Base-by-base conservation (phyloP, 2,797 vertebrate species). In the Gymnothorax reevesii region DNA sequence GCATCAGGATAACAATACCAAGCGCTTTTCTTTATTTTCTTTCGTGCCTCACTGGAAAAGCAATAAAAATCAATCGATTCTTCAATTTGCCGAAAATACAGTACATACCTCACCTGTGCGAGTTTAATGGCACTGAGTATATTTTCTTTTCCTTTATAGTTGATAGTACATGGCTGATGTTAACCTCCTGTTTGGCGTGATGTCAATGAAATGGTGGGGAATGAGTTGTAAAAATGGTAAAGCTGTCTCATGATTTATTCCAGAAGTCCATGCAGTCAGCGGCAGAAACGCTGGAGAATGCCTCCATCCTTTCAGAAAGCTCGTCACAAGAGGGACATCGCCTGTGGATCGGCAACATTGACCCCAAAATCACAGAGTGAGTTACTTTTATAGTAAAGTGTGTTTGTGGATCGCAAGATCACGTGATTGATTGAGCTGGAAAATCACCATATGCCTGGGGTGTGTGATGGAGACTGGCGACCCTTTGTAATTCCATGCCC, bases 311-410 rank as follows among this genome's bases (percentile, higher is more conserved):
- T 71, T 98, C 98, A 22, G 98, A 98, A 92, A 97, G 97, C 88
- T 95, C 94, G 22, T 94, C 97, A 64, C 98, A 98, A 91, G 98
- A 99, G 59, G 98, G 98, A 73, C 98, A 99, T 92, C 97, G 98
- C 87, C 95, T 99, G 91, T 99, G 98, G 98, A 99, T 99, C 84
- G 98, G 98, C 62, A 99, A 99, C 94, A 96, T 99, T 73, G 98
- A 99, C 93, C 97, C 98, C 88, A 98, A 98, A 95, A 98, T 99
- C 92, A 99, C 98, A 91, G 98, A 99, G 98, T 99, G 90, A 98
- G 98, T 97, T 87, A 64, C 87, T 87, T 59, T 66, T 33, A 83
- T 10, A 2, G 49, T n/a, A 2, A 7, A 20, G 73, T 3, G n/a
- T 80, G 54, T 80, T 22, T 17, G 7, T 54, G 77, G 20, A 55